Evolutionary conservation across 2,888 invertebrate genomes (phyloP), one percentile per base, ranked within the genome.

Genomic region (Dasysyrphus tricinctus): DNA sequence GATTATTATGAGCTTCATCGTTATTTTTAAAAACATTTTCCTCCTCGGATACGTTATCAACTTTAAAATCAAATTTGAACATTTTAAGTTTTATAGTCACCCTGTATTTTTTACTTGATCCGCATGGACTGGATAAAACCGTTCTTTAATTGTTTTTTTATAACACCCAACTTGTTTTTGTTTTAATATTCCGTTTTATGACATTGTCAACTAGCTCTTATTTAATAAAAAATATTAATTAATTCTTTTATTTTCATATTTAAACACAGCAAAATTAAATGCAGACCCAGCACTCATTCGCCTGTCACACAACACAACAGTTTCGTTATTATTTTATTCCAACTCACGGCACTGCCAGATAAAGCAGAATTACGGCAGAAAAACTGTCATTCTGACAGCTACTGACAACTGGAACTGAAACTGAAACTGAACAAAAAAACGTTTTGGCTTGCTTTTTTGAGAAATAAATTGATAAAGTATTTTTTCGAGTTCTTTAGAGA

Each of bases 11-110:
- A 1, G 8, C 4, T 37, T 51, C 19, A 9, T 24, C 44, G 3
- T 80, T 51, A 19, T 79, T 57, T 3, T 44, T 32, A 67, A 88
- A 88, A 5, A 75, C 51, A 34, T 49, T 78, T 63, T 82, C 81
- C 0, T 47, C 67, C 0, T 80, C 82, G 16, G 59, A 39, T 7
- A 86, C 88, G 12, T 69, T 88, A 51, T 89, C 88, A 7, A 92
- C 89, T 37, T 91, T 88, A 84, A 92, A 92, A 74, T 91, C 90
- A 86, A 92, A 92, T 88, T 91, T 90, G 69, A 92, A 92, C 92
- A 92, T 92, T 16, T 86, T 88, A 32, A 8, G 16, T 57, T 77
- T 76, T 75, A 0, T 61, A 8, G 42, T 8, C 87, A 88, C 88
- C 84, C 88, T 88, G 37, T 69, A 3, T n/a, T 37, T 63, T 9